These are phyloP conservation scores for Zaprionus obscuricornis DNA, from an alignment of 2,888 invertebrate genomes.

Conservation along the genomic window DNA sequence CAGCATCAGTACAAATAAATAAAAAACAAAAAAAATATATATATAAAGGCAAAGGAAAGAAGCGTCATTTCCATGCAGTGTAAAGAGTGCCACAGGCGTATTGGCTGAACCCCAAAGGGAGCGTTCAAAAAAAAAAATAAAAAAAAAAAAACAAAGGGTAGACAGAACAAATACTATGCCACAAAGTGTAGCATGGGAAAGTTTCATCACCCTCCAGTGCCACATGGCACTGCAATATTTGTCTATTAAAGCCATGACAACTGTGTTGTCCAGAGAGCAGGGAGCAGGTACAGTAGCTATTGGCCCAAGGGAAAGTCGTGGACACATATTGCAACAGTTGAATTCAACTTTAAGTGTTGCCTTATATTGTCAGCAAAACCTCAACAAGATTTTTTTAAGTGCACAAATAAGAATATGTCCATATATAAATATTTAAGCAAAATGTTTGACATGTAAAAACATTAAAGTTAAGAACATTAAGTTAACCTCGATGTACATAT, in stretches of 20 bases:
- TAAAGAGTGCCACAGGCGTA: conserved; percentile 44
- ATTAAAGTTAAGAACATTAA: too few species aligned
- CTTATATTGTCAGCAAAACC: conserved; percentile 31
- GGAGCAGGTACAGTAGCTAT: conserved; percentile 5
- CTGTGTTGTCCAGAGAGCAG: conserved; percentile 15
- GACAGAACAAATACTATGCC: conserved; percentile 22
- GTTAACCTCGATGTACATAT: too few species aligned
- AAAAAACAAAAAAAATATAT: too few species aligned
- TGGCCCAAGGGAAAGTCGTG: conserved; percentile 25
- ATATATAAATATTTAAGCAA: too few species aligned
- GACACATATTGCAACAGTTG: conserved; percentile 48
- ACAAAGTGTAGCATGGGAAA: conserved; percentile 42
- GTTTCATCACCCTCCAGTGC: conserved; percentile 51
- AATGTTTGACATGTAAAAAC: too few species aligned
- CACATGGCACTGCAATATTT: conserved; percentile 70
- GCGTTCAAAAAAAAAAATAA: conserved; percentile 20
- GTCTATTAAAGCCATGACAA: conserved; percentile 70
- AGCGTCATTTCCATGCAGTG: conserved; percentile 75
- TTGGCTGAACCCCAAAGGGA: conserved; percentile 19
- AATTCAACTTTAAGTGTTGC: conserved; percentile 45
- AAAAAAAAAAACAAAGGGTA: conserved; percentile 22
- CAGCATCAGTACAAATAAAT: conserved; percentile 43
- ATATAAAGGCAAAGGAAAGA: conserved; percentile 52
- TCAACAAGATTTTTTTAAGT: conserved; percentile 8
- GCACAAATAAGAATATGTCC: too few species aligned